A percentile compares a stretch with the other conserved stretches of the same genome.
phyloP scores from a whole-genome alignment of 1,140 invertebrate species.

The Drosophila repleta region DNA sequence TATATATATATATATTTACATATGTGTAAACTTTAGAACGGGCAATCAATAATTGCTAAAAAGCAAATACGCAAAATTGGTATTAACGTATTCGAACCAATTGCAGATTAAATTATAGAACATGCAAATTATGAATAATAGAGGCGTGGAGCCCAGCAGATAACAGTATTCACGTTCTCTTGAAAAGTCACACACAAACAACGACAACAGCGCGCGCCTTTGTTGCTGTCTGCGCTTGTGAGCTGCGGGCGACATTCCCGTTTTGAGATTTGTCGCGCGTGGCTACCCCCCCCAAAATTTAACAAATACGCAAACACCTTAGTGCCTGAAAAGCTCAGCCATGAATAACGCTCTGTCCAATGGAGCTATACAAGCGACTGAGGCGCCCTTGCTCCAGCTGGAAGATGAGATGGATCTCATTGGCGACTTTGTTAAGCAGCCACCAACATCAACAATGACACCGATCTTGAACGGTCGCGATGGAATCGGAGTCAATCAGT shows the following conservation, averaged over 20 bases:
- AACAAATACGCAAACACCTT: constrained; percentile 16
- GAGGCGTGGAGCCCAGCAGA: constrained; percentile 52
- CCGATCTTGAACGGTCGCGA: constrained; percentile 64
- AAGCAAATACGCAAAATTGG: constrained; percentile 36
- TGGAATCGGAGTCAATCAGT: constrained; percentile 40
- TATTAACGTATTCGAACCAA: constrained; percentile 34
- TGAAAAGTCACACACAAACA: constrained; percentile 53
- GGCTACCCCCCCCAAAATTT: constrained; percentile 27
- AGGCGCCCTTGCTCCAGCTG: constrained; percentile 68
- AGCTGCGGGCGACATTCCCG: constrained; percentile 20
- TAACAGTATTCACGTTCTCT: constrained; percentile 61
- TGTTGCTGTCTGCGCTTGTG: constrained; percentile 45
- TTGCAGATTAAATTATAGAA: constrained; percentile 57
- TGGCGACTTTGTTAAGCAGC: constrained; percentile 68
- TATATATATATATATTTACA: constrained; percentile 4
- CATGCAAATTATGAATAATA: constrained; percentile 59
- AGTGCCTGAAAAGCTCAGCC: constrained; percentile 26
- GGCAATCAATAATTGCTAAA: constrained; percentile 68
- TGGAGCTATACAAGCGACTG: constrained; percentile 14
- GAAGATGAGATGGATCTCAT: constrained; percentile 77
- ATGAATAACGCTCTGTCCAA: constrained; percentile 40
- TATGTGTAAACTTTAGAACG: constrained; percentile 35
- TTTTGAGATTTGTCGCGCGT: constrained; percentile 25
- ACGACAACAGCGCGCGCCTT: constrained; percentile 55
- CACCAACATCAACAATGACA: constrained; percentile 25